A percentile compares a stretch with the other conserved stretches of the same genome.
Evolutionary conservation across 2,797 vertebrate species (phyloP).

Genomic region (Falco columbarius): DNA sequence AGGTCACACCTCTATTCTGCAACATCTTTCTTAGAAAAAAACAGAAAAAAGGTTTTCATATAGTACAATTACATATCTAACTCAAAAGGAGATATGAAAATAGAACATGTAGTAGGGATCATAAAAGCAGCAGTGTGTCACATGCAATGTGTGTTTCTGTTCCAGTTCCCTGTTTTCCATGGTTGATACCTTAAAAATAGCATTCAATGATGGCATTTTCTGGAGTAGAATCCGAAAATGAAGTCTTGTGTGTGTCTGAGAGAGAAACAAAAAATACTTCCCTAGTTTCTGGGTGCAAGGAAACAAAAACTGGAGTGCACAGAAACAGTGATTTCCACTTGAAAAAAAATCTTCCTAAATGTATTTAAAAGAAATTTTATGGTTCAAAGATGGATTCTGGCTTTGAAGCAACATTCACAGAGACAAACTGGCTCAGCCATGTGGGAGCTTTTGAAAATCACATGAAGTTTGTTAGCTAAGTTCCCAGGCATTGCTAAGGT

Average conservation of each 20-base stretch:
- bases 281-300: neutral
- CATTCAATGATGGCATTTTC: neutral
- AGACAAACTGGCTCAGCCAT: neutral
- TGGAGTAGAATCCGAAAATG: neutral
- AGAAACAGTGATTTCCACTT: neutral
- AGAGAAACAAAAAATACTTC: neutral
- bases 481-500: neutral
- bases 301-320: neutral
- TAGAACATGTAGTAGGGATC: neutral
- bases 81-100: neutral
- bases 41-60: neutral
- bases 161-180: neutral
- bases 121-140: neutral
- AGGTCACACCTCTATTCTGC: neutral
- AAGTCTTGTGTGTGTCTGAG: neutral
- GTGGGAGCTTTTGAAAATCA: neutral
- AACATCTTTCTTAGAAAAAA: neutral
- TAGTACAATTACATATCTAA: neutral
- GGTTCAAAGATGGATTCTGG: neutral
- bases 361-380: neutral
- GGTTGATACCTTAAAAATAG: neutral
- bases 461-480: neutral
- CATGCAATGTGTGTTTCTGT: neutral
- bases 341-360: neutral
- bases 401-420: neutral